A percentile compares a stretch with the other conserved stretches of the same genome.
These are phyloP conservation scores for Meiosimyza platycephala DNA, from an alignment of 2,888 invertebrate species.

Conservation along the genomic window DNA sequence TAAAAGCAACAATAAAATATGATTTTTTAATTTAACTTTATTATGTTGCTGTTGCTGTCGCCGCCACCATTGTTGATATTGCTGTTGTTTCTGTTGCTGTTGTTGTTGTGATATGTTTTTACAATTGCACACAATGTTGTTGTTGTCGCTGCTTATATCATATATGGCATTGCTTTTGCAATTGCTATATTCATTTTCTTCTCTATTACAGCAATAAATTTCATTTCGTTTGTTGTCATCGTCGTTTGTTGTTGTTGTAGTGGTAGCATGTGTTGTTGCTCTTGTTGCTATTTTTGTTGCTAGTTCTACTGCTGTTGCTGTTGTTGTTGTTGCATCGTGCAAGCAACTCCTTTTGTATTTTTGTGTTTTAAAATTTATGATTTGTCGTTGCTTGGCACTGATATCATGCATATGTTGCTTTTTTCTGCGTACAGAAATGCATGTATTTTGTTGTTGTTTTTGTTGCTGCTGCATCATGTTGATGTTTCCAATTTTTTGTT, in stretches of 20 bases:
- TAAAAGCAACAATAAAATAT: too few relatives aligned
- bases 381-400: not conserved
- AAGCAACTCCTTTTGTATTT: not conserved
- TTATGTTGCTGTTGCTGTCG: not conserved
- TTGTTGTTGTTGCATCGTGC: too few relatives aligned
- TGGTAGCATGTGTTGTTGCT: not conserved
- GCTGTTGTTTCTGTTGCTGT: not conserved
- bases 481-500: too few relatives aligned
- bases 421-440: too few relatives aligned
- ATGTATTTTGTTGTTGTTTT: too few relatives aligned
- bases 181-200: not conserved
- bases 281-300: too few relatives aligned
- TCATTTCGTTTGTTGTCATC: not conserved
- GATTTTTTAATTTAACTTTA: not conserved
- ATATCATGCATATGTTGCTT: too few relatives aligned
- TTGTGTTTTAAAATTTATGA: slow-evolving; percentile 10
- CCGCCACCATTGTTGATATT: not conserved
- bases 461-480: too few relatives aligned
- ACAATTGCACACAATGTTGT: not conserved
- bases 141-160: not conserved
- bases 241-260: too few relatives aligned
- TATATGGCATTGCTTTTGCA: not conserved
- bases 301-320: too few relatives aligned
- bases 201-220: not conserved
- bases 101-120: not conserved